Conservation (phyloP, 2,888 invertebrate species). For the Ormyrus nitidulus region DNA sequence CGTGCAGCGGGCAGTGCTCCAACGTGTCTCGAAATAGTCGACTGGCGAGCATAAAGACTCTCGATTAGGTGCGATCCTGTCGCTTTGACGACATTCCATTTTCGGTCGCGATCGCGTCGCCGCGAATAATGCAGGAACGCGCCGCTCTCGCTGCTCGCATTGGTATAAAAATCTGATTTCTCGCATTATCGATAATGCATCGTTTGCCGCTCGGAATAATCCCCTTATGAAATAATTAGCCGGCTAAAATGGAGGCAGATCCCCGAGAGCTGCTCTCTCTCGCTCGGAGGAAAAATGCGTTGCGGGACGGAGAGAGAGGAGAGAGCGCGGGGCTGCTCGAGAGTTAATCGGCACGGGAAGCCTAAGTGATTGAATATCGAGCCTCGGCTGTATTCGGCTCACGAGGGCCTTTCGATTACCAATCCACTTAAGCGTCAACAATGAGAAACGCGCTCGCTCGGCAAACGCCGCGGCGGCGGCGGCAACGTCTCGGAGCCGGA, state of each 20-base stretch:
- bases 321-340: background rate
- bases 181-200: slow-evolving; percentile 34
- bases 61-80: background rate
- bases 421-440: slow-evolving; percentile 61
- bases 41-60: too few species aligned
- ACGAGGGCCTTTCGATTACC: slow-evolving; percentile 59
- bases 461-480: background rate
- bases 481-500: too few species aligned
- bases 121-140: slow-evolving; percentile 15
- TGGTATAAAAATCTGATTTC: slow-evolving; percentile 15
- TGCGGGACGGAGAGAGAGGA: background rate
- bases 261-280: background rate
- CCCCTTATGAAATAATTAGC: background rate
- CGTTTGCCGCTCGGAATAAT: background rate
- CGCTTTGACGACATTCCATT: background rate
- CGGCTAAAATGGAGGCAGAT: background rate
- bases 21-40: too few species aligned
- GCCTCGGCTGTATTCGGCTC: slow-evolving; percentile 47
- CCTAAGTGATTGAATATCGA: slow-evolving; percentile 57
- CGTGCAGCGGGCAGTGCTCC: too few species aligned
- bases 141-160: background rate
- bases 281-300: background rate
- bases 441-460: slow-evolving; percentile 54
- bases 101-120: background rate
- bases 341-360: slow-evolving; percentile 40